phyloP scores from a whole-genome alignment of 1,140 invertebrate genomes.

The Rhagoletis pomonella region DNA sequence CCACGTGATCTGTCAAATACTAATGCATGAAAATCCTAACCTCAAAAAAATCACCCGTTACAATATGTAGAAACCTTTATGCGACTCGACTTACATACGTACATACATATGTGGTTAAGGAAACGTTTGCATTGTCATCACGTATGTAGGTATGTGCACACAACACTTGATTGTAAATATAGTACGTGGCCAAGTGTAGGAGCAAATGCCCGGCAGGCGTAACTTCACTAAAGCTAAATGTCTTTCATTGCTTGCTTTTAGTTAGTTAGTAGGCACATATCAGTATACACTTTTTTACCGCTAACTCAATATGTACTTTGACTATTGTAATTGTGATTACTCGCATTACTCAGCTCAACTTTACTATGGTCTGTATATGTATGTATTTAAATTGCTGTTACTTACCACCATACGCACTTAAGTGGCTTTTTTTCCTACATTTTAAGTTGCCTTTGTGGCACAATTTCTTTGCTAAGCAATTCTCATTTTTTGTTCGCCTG shows the following conservation, averaged over 20 bases:
- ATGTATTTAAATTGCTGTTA: neutral
- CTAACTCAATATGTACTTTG: neutral
- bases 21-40: no score
- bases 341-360: constrained; percentile 3
- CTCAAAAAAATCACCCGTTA: no score
- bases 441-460: no score
- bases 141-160: neutral
- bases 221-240: no score
- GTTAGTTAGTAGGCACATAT: neutral
- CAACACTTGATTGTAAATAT: neutral
- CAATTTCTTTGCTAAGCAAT: constrained; percentile 2
- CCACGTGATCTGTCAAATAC: no score
- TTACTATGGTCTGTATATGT: neutral
- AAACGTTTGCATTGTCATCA: constrained; percentile 46
- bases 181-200: no score
- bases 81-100: neutral
- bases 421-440: constrained; percentile 9
- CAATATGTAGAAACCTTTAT: no score
- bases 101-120: neutral
- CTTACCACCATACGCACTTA: neutral
- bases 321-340: neutral
- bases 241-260: no score
- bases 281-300: neutral
- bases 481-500: neutral
- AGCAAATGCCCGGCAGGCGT: no score